A percentile compares a stretch with the other conserved stretches of the same genome.
phyloP scores from a whole-genome alignment of 2,797 vertebrate genomes.

The Gila robusta region DNA sequence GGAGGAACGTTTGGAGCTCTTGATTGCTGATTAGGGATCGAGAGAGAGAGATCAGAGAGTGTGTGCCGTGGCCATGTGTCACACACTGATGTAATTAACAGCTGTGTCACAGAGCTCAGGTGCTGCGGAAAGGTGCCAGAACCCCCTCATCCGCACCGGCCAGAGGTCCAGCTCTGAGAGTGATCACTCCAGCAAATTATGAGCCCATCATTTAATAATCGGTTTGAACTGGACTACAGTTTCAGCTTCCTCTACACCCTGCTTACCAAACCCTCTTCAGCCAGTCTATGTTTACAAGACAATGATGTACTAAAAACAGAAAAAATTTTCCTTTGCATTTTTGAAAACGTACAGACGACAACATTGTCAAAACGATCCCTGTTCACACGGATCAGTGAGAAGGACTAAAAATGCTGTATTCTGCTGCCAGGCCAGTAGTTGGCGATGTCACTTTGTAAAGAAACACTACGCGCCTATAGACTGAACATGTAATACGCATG shows the following conservation, averaged over 20 bases:
- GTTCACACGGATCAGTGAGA: no score
- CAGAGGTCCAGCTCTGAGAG: background rate
- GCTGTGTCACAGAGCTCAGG: conserved; percentile 73
- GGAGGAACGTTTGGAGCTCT: conserved; percentile 62
- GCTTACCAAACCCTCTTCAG: background rate
- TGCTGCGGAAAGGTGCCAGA: conserved; percentile 57
- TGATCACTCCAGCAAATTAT: conserved; percentile 10
- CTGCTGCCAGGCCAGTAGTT: no score
- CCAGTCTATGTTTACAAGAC: background rate
- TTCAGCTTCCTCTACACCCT: no score
- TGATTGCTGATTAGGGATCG: conserved; percentile 72
- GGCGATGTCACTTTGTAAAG: no score
- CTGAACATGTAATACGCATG: no score
- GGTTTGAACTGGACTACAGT: background rate
- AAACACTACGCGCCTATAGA: no score
- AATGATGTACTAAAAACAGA: background rate
- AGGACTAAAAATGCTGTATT: no score
- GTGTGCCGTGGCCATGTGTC: conserved; percentile 48
- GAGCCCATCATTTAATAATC: conserved; percentile 2
- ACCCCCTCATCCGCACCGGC: conserved; percentile 24
- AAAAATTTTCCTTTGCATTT: background rate
- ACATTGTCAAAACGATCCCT: background rate
- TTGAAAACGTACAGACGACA: background rate
- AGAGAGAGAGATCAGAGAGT: conserved; percentile 45
- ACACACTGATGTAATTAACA: conserved; percentile 74